Evolutionary conservation across 1,140 invertebrate species (phyloP), one percentile per base, ranked within the genome.

Genomic region (Trichogramma pretiosum): DNA sequence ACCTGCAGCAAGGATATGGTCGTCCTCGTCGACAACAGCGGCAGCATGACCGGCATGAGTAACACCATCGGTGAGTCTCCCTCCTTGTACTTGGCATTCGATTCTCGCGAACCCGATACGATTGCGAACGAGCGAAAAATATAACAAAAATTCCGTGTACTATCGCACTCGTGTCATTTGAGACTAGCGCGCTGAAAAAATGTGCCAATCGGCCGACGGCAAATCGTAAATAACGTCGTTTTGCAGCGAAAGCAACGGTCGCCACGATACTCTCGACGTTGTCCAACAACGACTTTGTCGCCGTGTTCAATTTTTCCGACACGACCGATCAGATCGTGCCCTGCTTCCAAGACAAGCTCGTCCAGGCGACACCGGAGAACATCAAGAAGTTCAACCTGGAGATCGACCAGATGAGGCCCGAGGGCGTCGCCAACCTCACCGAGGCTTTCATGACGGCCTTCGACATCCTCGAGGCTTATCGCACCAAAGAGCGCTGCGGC

Each of bases 1-100:
- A 95, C 93, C 1, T 94, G 92, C 56, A 93, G 93, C 9, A 99
- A 99, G 70, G 94, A 99, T 63, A 83, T 99, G 52, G 81, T 99
- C 17, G 95, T 99, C 50, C 71, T 99, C 18, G 76, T 99, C 32
- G 97, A 99, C 64, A 82, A 81, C 30, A 90, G 91, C 46, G 97
- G 96, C n/a, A 98, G 94, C 11, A 99, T 99, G 97, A 87, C 84
- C 17, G 96, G 96, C 21, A 77, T 85, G 55, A 72, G 84, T 30
- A 77, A 79, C 53, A 81, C 84, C 38, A 89, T 91, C 40, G 86
- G 67, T 70, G 54, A 78, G 50, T 24, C 5, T 28, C 11, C 11
- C 11, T 28, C 5, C 24, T n/a, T n/a, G n/a, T n/a, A n/a, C n/a
- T n/a, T n/a, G n/a, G n/a, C n/a, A n/a, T n/a, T n/a, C n/a, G n/a